Percentiles rank a stretch among this genome's conserved stretches.
Evolutionary conservation across 1,140 invertebrate genomes (phyloP).

Genomic region (Anoplophora glabripennis): DNA sequence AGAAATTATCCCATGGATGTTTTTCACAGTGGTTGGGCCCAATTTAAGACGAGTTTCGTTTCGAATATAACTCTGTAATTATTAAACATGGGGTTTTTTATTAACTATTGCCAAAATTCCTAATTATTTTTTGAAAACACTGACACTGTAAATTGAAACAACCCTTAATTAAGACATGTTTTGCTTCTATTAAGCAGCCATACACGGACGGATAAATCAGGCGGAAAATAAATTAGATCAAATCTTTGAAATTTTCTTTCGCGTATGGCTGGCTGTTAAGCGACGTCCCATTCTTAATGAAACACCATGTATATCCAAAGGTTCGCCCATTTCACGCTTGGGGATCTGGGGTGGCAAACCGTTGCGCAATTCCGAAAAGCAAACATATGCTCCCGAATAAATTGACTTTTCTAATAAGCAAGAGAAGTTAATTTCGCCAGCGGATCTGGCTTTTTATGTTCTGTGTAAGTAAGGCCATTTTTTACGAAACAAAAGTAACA

Average conservation of each 20-base stretch:
- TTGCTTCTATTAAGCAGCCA: too few species aligned
- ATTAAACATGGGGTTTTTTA: too few species aligned
- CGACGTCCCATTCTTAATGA: neutral
- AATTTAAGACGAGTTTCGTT: too few species aligned
- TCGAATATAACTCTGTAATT: too few species aligned
- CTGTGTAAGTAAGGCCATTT: neutral
- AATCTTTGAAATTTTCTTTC: too few species aligned
- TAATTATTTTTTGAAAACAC: too few species aligned
- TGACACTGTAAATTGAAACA: too few species aligned
- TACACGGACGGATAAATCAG: too few species aligned
- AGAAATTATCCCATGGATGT: too few species aligned
- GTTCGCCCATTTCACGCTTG: neutral
- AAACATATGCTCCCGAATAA: constrained; percentile 21
- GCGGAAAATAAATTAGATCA: too few species aligned
- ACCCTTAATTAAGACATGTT: neutral
- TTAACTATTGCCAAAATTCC: too few species aligned
- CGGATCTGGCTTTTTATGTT: constrained; percentile 3
- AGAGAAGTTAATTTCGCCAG: constrained; percentile 17
- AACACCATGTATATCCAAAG: neutral
- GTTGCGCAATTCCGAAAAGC: constrained; percentile 3
- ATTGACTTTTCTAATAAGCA: constrained; percentile 22
- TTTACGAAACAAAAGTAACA: constrained; percentile 10
- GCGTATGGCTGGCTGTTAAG: neutral
- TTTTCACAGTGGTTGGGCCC: too few species aligned
- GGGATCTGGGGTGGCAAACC: neutral